Evolutionary conservation across 2,113 vertebrate genomes (phyloP).

Genomic region (Eidolon helvum): DNA sequence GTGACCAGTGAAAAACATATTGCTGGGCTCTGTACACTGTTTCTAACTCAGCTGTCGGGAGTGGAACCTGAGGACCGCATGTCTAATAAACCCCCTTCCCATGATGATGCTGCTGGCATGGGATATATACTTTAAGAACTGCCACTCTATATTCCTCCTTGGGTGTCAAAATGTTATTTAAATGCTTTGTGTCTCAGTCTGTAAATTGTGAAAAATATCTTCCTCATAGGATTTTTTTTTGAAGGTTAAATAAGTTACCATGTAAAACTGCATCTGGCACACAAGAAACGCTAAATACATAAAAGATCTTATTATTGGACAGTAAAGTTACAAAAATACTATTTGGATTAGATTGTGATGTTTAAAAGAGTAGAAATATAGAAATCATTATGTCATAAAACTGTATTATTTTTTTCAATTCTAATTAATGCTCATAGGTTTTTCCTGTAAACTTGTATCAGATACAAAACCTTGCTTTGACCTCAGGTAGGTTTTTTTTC

Average conservation of each 20-base stretch:
- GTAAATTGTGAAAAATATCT: neutral
- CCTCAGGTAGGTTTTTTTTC: neutral
- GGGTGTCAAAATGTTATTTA: neutral
- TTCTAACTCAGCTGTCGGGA: neutral
- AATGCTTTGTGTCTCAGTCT: neutral
- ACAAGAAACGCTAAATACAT: neutral
- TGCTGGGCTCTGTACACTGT: neutral
- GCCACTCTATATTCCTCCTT: neutral
- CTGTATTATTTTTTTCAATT: slow-evolving; percentile 8
- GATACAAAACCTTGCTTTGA: slow-evolving; percentile 52
- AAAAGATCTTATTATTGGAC: neutral
- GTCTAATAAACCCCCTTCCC: neutral
- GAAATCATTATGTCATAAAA: neutral
- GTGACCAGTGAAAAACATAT: neutral
- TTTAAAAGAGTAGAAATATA: neutral
- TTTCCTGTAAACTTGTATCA: slow-evolving; percentile 3
- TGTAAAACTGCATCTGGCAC: neutral
- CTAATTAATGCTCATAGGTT: neutral
- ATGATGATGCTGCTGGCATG: neutral
- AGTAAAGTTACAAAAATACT: neutral
- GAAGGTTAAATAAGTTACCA: neutral
- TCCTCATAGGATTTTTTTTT: neutral
- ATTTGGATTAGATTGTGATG: neutral
- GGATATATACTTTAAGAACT: neutral
- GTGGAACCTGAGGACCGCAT: neutral